Base-by-base conservation (phyloP, 2,888 invertebrate genomes). In the Tridacna gigas region DNA sequence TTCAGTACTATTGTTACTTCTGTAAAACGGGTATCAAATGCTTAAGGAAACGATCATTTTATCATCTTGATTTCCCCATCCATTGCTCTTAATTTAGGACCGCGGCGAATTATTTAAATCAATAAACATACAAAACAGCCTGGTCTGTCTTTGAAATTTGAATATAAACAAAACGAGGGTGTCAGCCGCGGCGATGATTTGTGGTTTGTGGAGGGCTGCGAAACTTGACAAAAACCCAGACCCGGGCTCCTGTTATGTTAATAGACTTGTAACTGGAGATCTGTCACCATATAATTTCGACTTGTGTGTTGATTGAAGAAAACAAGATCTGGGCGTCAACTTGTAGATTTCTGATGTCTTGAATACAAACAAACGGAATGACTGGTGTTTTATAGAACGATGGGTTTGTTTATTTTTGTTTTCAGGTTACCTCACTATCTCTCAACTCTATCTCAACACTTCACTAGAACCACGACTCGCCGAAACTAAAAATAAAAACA, bases 111-210 rank as follows among this genome's bases (percentile, higher is more conserved):
- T 86, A 83, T 86, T 86, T 86, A 82, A 86, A 82, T 86, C 86
- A 86, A 86, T 86, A 86, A 86, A 86, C 86, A 80, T 86, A 86
- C 86, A 86, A 86, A 86, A 86, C 82, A 63, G 79, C 73, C 86
- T 86, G 82, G 86, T 75, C 56, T 60, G 75, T 63, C 86, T 86
- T 86, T 86, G 86, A 86, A 83, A 86, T 86, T 76, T 80, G 86
- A 86, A 86, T 82, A 86, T 86, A 86, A 86, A 86, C 82, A 86
- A 86, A 83, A 82, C 77, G 67, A 60, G 76, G 61, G 69, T 86
- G 86, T 86, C 86, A 86, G 66, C 82, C 63, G 71, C 47, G 63
- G 26, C 74, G 73, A 71, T 86, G 82, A 86, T 86, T 86, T 86
- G 86, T 86, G 80, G 86, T 75, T 77, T 86, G 80, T 73, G 76